A percentile compares a stretch with the other conserved stretches of the same genome.
Conservation (phyloP, 1,140 invertebrate species). For the Hermatobates lingyangjiaoensis region DNA sequence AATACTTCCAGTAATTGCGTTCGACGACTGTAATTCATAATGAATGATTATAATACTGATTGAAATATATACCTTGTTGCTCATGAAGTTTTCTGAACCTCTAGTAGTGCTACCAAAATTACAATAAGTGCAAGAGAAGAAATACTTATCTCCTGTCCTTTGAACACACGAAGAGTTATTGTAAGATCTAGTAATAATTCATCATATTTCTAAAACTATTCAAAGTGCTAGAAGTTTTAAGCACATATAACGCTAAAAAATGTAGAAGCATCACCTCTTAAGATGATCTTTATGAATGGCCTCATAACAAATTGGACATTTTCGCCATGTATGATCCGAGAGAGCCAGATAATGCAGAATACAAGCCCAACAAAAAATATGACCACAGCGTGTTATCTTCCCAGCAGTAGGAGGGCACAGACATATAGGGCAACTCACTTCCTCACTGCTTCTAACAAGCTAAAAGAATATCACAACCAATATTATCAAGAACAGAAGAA, state of each 20-base stretch:
- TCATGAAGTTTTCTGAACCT: no score
- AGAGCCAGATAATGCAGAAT: slow-evolving; percentile 79
- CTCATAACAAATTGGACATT: slow-evolving; percentile 78
- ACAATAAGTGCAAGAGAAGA: not conserved
- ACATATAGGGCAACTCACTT: slow-evolving; percentile 77
- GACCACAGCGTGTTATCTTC: slow-evolving; percentile 85
- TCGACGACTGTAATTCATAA: no score
- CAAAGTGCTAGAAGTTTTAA: not conserved
- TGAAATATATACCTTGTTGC: no score
- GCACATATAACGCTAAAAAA: not conserved
- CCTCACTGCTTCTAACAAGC: slow-evolving; percentile 40
- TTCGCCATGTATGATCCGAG: slow-evolving; percentile 52
- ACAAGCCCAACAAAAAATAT: slow-evolving; percentile 91
- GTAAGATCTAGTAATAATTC: not conserved
- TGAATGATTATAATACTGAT: no score
- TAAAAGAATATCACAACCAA: no score
- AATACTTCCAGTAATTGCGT: no score
- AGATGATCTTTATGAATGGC: slow-evolving; percentile 54
- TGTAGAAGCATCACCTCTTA: slow-evolving; percentile 40
- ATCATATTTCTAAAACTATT: not conserved
- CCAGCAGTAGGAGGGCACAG: slow-evolving; percentile 61
- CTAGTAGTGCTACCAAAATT: no score
- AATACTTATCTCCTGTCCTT: not conserved
- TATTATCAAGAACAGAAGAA: no score
- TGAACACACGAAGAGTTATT: not conserved